Base-by-base conservation (phyloP, 2,888 invertebrate species). In the Acanthosepion esculentum region DNA sequence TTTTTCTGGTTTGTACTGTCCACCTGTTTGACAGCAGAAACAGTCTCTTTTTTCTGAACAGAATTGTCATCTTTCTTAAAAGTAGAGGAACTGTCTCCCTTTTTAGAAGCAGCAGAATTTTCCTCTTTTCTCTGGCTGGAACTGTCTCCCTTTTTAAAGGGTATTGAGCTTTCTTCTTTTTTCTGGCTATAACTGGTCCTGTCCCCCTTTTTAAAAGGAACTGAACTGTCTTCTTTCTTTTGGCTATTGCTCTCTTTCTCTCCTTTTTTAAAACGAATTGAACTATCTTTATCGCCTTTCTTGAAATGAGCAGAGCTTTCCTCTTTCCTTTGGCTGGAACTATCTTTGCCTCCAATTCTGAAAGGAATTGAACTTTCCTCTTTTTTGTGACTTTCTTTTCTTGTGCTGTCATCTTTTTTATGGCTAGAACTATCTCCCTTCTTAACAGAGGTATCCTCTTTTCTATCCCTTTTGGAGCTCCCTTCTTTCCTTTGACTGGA, bases 301-400 rank as follows among this genome's bases (percentile, higher is more conserved):
- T 91, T 91, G 18, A 20, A 91, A 91, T n/a, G 41, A 41, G 12
- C n/a, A 91, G 91, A 91, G 26, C 91, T 91, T 23, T 91, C 91
- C 33, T 91, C 91, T 12, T 48, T 91, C 23, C n/a, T 91, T 48
- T 91, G 91, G 91, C 91, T 91, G 48, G 41, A 48, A 91, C 91
- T 92, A 6, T 92, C 48, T 92, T 50, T 92, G 1, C 10, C 78
- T n/a, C n/a, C 78, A 33, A 78, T 78, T 78, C 78, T 78, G 15
- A 78, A 78, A 53, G 93, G 50, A 53, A 48, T 93, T n/a, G 93
- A 53, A 53, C 53, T 53, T 93, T 93, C 48, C 15, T 92, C n/a
- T 93, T 93, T 53, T 33, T 48, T 53, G 20, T 53, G 93, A 93
- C 50, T 93, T 93, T 53, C 50, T 93, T 53, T 93, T 29, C 18